phyloP scores from a whole-genome alignment of 1,140 invertebrate genomes.

The Zaprionus capensis region DNA sequence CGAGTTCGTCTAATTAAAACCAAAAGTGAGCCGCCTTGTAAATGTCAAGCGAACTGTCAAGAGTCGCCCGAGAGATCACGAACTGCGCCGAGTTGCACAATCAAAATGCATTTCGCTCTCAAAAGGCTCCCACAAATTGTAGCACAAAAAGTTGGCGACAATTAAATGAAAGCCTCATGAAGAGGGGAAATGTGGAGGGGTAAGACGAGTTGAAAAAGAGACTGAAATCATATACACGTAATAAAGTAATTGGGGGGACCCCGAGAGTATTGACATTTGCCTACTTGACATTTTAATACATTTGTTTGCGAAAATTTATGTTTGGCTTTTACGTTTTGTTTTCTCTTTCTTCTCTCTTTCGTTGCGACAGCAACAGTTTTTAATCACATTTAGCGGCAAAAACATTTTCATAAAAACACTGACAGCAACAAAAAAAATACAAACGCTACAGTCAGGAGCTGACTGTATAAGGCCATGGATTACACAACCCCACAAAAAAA shows the following conservation, averaged over 20 bases:
- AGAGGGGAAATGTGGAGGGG: too few relatives aligned
- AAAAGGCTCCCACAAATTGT: slow-evolving; percentile 16
- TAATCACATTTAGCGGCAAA: slow-evolving; percentile 33
- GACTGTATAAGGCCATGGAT: too few relatives aligned
- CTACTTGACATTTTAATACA: slow-evolving; percentile 73
- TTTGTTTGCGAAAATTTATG: slow-evolving; percentile 55
- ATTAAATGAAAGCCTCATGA: slow-evolving; percentile 43
- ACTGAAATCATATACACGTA: slow-evolving; percentile 51
- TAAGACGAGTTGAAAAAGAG: not conserved
- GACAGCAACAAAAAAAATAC: not conserved
- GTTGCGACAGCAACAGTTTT: slow-evolving; percentile 8
- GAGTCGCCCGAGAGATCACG: slow-evolving; percentile 65
- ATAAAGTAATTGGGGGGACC: slow-evolving; percentile 68
- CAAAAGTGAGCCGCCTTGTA: slow-evolving; percentile 77
- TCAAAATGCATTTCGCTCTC: slow-evolving; percentile 71
- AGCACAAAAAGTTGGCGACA: slow-evolving; percentile 43
- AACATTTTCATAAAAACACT: slow-evolving; percentile 41
- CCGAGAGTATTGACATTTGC: slow-evolving; percentile 70
- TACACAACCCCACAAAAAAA: too few relatives aligned
- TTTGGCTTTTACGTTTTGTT: slow-evolving; percentile 39
- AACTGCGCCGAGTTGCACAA: slow-evolving; percentile 68
- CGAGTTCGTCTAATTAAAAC: slow-evolving; percentile 73
- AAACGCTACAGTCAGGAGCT: too few relatives aligned
- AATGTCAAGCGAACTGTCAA: slow-evolving; percentile 71
- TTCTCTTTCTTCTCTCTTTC: slow-evolving; percentile 18